These are phyloP conservation scores for Triops cancriformis DNA, from an alignment of 1,140 invertebrate species.

Conservation along the genomic window DNA sequence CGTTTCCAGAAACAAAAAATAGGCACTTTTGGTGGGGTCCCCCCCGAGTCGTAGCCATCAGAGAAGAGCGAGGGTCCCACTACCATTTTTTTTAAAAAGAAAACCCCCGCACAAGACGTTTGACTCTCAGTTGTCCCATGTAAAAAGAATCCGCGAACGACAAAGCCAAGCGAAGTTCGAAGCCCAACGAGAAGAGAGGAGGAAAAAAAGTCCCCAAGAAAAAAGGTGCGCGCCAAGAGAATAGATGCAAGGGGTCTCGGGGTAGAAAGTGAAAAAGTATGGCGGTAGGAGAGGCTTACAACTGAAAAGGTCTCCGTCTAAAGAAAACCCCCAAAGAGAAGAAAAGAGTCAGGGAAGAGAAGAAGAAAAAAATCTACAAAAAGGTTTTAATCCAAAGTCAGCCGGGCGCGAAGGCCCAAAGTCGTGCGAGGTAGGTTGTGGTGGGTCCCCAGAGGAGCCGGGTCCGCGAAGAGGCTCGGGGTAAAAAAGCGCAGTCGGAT, in stretches of 20 bases:
- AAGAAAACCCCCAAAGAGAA: not conserved
- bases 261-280: slow-evolving; percentile 3
- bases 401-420: slow-evolving; percentile 7
- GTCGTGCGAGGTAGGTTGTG: slow-evolving; percentile 12
- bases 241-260: not conserved
- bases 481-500: not conserved
- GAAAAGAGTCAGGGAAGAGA: not conserved
- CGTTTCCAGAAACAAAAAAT: not conserved
- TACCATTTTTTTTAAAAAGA: not conserved
- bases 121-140: not conserved
- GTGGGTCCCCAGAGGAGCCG: slow-evolving; percentile 11
- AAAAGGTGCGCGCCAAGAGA: not conserved
- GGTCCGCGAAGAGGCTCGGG: not conserved
- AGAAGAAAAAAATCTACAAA: not conserved
- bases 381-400: slow-evolving; percentile 9
- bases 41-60: not conserved
- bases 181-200: not conserved
- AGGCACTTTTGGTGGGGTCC: not conserved
- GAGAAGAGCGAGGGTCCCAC: not conserved
- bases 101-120: not conserved
- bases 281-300: not conserved
- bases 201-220: not conserved
- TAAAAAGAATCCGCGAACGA: slow-evolving; percentile 6
- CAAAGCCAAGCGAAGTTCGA: not conserved
- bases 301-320: not conserved